A percentile compares a stretch with the other conserved stretches of the same genome.
Evolutionary conservation across 2,797 vertebrate species (phyloP).

Genomic region (Nothura maculosa): DNA sequence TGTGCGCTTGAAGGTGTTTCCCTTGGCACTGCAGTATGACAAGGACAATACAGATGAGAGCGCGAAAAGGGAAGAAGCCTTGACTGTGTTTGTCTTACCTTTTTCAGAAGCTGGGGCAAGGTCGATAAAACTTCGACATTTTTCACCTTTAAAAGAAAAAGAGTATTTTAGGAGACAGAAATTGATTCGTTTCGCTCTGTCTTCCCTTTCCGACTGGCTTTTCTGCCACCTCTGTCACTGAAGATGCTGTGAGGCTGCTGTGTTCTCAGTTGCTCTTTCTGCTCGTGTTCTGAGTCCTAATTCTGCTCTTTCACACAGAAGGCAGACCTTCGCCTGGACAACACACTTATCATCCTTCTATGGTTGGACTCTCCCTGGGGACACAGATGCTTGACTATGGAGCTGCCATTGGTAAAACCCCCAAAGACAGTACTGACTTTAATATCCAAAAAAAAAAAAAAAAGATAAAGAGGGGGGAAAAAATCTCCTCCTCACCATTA

Average conservation of each 20-base stretch:
- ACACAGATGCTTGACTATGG: no score
- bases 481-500: background rate
- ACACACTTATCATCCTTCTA: rapidly evolving
- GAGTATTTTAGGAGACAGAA: constrained; percentile 47
- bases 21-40: background rate
- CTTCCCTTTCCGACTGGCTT: background rate
- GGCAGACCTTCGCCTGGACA: background rate
- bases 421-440: background rate
- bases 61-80: background rate
- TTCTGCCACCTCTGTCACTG: background rate
- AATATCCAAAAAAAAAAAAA: background rate
- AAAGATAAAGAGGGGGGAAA: background rate
- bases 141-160: constrained; percentile 90
- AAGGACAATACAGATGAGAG: background rate
- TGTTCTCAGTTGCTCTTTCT: background rate
- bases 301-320: background rate
- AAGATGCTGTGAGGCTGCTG: rapidly evolving
- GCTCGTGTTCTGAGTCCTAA: no score
- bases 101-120: constrained; percentile 96
- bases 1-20: background rate
- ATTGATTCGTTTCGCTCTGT: background rate
- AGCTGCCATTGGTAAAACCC: background rate
- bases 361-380: background rate
- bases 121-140: constrained; percentile 98
- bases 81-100: constrained; percentile 85